phyloP scores from a whole-genome alignment of 2,113 vertebrate genomes.

The Pungitius pungitius region DNA sequence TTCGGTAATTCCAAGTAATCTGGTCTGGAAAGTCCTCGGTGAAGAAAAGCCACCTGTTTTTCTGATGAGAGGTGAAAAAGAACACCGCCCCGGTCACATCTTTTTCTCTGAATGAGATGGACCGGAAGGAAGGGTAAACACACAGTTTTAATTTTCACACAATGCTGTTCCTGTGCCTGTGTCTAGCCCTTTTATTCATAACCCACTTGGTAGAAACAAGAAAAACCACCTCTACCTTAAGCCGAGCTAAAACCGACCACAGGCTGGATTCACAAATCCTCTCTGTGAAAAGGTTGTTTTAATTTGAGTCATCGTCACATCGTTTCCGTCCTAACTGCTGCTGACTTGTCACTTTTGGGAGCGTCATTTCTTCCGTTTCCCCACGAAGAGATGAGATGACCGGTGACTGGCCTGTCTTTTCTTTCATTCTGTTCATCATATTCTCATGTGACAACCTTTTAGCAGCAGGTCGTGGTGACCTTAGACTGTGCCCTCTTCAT shows the following conservation, averaged over 20 bases:
- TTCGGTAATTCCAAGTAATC: conserved; percentile 52
- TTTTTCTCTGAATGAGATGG: conserved; percentile 8
- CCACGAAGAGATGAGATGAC: not conserved
- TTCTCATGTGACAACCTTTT: not conserved
- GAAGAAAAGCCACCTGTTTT: not conserved
- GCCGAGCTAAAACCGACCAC: conserved; percentile 1
- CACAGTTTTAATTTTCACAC: not conserved
- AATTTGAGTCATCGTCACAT: conserved; percentile 25
- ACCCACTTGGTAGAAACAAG: conserved; percentile 13
- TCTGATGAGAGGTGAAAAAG: conserved; percentile 32
- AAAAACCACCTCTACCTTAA: conserved; percentile 12
- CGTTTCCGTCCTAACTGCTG: conserved; percentile 32
- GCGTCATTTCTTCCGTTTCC: conserved; percentile 13
- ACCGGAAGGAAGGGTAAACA: conserved; percentile 25
- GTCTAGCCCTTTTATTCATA: conserved; percentile 34
- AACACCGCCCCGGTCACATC: not conserved
- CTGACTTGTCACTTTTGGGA: conserved; percentile 15
- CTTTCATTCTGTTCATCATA: not conserved
- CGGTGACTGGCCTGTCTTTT: conserved; percentile 7
- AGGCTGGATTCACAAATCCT: conserved; percentile 37
- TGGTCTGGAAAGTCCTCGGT: conserved; percentile 45
- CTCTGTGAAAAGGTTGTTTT: conserved; percentile 52
- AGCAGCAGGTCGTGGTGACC: conserved; percentile 19
- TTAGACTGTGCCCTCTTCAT: not conserved
- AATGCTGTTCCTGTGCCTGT: conserved; percentile 3